A percentile compares a stretch with the other conserved stretches of the same genome.
These are phyloP conservation scores for Syngnathus rostellatus DNA, from an alignment of 2,797 vertebrate genomes.

Conservation along the genomic window DNA sequence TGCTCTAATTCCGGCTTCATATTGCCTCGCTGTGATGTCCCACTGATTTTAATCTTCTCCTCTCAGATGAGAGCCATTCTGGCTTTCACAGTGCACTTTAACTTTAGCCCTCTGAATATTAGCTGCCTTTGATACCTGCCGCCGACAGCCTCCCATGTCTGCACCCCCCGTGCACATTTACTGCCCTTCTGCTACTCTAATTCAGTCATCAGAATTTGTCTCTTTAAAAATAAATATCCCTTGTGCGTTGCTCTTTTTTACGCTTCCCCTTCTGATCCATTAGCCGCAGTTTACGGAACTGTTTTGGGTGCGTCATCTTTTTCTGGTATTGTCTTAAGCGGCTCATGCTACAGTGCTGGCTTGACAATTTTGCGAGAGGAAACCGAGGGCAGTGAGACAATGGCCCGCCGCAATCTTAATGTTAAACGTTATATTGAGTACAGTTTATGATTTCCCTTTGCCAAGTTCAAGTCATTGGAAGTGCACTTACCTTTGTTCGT, in stretches of 20 bases:
- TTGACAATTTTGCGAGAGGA: neutral
- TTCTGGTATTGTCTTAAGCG: slow-evolving; percentile 9
- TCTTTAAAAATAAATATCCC: slow-evolving; percentile 48
- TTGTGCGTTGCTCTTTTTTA: slow-evolving; percentile 24
- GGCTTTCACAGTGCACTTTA: slow-evolving; percentile 66
- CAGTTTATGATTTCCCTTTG: neutral
- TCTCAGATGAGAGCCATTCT: slow-evolving; percentile 73
- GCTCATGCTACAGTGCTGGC: neutral
- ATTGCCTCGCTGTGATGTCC: slow-evolving; percentile 69
- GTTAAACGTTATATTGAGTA: no score
- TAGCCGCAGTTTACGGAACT: neutral
- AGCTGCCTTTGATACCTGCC: slow-evolving; percentile 60
- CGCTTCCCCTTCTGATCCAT: neutral
- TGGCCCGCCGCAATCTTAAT: neutral
- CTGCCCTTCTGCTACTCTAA: slow-evolving; percentile 46
- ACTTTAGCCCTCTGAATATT: slow-evolving; percentile 67
- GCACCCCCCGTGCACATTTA: slow-evolving; percentile 53
- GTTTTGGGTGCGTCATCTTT: slow-evolving; percentile 12
- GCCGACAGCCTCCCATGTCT: slow-evolving; percentile 55
- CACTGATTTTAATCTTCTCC: slow-evolving; percentile 80
- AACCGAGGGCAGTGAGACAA: neutral
- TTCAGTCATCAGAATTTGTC: slow-evolving; percentile 50
- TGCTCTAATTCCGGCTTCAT: slow-evolving; percentile 57
- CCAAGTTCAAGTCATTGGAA: neutral
- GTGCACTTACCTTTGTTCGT: neutral